Conservation (phyloP, 2,113 vertebrate species). For the Petroica traversi region DNA sequence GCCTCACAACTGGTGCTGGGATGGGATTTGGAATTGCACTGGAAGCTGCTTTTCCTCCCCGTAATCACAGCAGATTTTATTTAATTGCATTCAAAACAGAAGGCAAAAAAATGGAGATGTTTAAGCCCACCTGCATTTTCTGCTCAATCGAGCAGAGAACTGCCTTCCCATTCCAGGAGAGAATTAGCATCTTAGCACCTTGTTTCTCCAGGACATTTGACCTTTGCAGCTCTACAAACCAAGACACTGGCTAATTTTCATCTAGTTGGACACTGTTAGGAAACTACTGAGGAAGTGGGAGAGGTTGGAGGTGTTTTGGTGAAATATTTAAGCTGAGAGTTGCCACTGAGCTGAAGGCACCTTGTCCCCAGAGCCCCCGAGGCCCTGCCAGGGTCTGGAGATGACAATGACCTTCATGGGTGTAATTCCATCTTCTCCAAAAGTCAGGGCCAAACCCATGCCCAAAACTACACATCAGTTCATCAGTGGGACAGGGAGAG, state of each 20-base stretch:
- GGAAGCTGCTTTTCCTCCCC: not conserved
- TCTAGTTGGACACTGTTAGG: not conserved
- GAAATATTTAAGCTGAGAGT: slow-evolving; percentile 3
- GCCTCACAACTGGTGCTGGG: not conserved
- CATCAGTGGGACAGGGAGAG: not conserved
- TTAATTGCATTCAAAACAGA: not conserved
- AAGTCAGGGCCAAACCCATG: not conserved
- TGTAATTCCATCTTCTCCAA: not conserved
- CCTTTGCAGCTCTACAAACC: not conserved
- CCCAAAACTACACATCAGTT: not conserved
- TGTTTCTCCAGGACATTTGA: slow-evolving; percentile 22
- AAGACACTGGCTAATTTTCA: slow-evolving; percentile 47
- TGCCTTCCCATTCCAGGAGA: not conserved
- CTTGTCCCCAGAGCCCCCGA: not conserved
- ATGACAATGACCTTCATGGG: not conserved
- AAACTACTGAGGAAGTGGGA: not conserved
- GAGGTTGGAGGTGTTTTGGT: not conserved
- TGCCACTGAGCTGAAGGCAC: not conserved
- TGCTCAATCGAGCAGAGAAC: not conserved
- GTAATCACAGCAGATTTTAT: not conserved
- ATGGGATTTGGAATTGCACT: not conserved
- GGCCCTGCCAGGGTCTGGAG: not conserved
- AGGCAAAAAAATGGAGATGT: not conserved
- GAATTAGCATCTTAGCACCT: slow-evolving; percentile 46
- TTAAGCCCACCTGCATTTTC: slow-evolving; percentile 33